phyloP scores from a whole-genome alignment of 1,140 invertebrate species.

The Orussus abietinus region DNA sequence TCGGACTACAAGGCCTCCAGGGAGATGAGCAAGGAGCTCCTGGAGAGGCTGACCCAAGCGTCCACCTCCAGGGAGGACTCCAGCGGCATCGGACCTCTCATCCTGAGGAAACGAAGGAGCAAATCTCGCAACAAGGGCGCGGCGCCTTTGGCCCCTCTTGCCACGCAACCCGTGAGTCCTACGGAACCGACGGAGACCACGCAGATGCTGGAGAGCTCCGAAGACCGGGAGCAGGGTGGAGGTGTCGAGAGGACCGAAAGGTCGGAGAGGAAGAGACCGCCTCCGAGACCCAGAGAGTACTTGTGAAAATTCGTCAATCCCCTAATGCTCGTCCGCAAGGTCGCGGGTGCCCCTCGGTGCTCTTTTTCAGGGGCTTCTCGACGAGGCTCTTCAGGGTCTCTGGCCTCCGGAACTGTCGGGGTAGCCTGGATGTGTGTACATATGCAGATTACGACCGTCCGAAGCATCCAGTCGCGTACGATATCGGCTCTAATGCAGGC shows the following conservation, averaged over 20 bases:
- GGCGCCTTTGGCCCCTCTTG: conserved; percentile 59
- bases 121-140: conserved; percentile 65
- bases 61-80: conserved; percentile 46
- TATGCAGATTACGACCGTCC: neutral
- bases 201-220: conserved; percentile 46
- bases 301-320: conserved; percentile 43
- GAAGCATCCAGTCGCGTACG: neutral
- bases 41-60: conserved; percentile 51
- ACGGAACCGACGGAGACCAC: conserved; percentile 46
- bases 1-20: conserved; percentile 34
- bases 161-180: conserved; percentile 47
- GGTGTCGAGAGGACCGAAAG: conserved; percentile 28
- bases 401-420: neutral
- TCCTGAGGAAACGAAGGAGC: conserved; percentile 65
- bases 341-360: no score
- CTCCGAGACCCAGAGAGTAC: conserved; percentile 47
- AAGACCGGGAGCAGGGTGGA: conserved; percentile 31
- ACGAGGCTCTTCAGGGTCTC: no score
- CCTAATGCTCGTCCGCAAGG: neutral
- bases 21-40: conserved; percentile 39
- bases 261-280: conserved; percentile 43
- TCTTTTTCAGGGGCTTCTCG: no score
- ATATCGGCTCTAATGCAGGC: neutral
- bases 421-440: neutral
- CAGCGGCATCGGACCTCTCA: conserved; percentile 58